Evolutionary conservation across 2,113 vertebrate genomes (phyloP).

Genomic region (Arvicanthis niloticus): DNA sequence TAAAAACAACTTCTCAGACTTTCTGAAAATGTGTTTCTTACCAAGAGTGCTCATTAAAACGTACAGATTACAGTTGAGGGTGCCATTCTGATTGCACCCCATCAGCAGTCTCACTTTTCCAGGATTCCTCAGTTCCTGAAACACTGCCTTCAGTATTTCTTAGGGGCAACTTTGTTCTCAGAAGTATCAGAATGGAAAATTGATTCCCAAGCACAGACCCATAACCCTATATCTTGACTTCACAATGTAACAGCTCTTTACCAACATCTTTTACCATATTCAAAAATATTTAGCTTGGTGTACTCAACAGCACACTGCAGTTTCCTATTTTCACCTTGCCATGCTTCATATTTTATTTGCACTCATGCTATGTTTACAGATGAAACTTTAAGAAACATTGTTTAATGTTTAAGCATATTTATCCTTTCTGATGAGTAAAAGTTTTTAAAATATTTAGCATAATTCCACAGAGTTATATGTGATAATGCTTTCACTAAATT

Average conservation of each 20-base stretch:
- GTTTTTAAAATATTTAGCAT: constrained; percentile 69
- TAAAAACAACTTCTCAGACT: constrained; percentile 24
- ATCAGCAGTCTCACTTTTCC: background rate
- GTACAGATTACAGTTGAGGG: background rate
- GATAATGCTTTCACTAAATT: constrained; percentile 83
- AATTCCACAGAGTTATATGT: constrained; percentile 73
- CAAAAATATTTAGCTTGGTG: constrained; percentile 56
- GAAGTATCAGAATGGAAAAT: background rate
- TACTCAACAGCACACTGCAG: constrained; percentile 40
- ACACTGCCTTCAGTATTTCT: background rate
- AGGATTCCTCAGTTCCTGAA: background rate
- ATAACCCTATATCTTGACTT: background rate
- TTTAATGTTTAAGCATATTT: constrained; percentile 74
- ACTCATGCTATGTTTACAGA: constrained; percentile 18
- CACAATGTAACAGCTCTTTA: constrained; percentile 14
- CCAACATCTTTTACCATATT: constrained; percentile 57
- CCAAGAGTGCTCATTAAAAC: background rate
- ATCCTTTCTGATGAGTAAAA: constrained; percentile 63
- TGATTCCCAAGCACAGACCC: background rate
- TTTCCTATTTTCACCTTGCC: constrained; percentile 60
- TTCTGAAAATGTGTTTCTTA: background rate
- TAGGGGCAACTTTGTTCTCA: background rate
- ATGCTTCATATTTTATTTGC: constrained; percentile 50
- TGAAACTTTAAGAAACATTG: constrained; percentile 56
- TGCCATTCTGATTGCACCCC: background rate